Evolutionary conservation across 2,888 invertebrate species (phyloP), one percentile per base, ranked within the genome.

Genomic region (Helicoverpa assulta): DNA sequence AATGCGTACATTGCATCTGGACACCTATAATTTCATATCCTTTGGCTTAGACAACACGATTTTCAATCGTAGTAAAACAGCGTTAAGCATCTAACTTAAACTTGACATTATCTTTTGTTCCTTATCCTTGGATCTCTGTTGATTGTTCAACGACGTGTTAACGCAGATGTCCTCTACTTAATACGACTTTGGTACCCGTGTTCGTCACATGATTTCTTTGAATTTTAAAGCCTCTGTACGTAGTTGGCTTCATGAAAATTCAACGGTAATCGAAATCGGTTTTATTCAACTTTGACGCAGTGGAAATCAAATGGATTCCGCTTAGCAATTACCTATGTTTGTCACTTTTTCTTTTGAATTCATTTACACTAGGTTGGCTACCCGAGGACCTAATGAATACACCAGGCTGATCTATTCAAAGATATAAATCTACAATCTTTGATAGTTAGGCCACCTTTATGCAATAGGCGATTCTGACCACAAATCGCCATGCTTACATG

Each of bases 111-210:
- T 70, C 52, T 54, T 37, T 64, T 69, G 59, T 57, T 51, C 65
- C 37, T 73, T 63, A 78, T 64, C 65, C 18, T 56, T 19, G 21
- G 18, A 63, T 60, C 47, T 62, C 64, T 65, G 53, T 55, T 70
- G 29, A 52, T 63, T 16, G 52, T 62, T 33, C 21, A 56, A 54
- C 65, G 57, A 63, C 53, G 43, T 69, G 72, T 51, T 59, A 63
- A 67, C 61, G 52, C 62, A 43, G 59, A 33, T 26, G 58, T 74
- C 58, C 69, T 78, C 68, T 78, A 65, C 74, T 56, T 43, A 66
- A 76, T 51, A 60, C 47, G 29, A 12, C 55, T 51, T 77, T 29
- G 43, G 53, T 78, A 55, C 51, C 55, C 53, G 43, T 10, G 37
- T 56, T 51, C 18, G 58, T 68, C 61, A 77, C 69, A 60, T 66